Evolutionary conservation across 1,140 invertebrate species (phyloP), one percentile per base, ranked within the genome.

Genomic region (Lasaia peninsularis): DNA sequence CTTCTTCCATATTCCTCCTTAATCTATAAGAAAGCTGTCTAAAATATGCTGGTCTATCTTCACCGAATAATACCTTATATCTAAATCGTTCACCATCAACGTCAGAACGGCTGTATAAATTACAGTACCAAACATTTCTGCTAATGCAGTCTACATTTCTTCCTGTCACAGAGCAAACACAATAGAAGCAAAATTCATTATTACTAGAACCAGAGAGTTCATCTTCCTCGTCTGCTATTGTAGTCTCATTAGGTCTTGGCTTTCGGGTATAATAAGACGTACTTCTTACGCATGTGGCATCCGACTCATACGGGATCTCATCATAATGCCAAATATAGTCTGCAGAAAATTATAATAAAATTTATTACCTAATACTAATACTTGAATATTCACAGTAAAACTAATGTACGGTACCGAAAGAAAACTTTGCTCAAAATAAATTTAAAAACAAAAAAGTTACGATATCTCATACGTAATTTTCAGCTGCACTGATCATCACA

Each of bases 301-400:
- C 72, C 2, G 72, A 7, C 6, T 73, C 69, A 59, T 81, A 88
- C 0, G 84, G 84, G 32, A 88, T 88, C 56, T 88, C 85, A 48
- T 85, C 85, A 56, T 80, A 67, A 63, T 86, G 82, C 82, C 82
- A 88, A 18, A 88, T 63, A 53, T 78, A 80, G 73, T 87, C 84
- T 87, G 69, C 20, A 24, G 51, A 44, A 55, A 9, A 55, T 32
- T 51, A 24, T 58, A 54, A 48, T 20, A 5, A 16, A 5, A 21
- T 8, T 48, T 48, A 48, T 11, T 48, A 20, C 40, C 37, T 20
- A 2, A 20, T 40, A 40, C 3, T 6, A 48, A 14, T 33, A 21
- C 14, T 58, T 11, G n/a, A n/a, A n/a, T n/a, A n/a, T n/a, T n/a
- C n/a, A n/a, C n/a, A n/a, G n/a, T n/a, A n/a, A n/a, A n/a, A n/a